Evolutionary conservation across 2,113 vertebrate genomes (phyloP).

Genomic region (Coptodon bakossiorum): DNA sequence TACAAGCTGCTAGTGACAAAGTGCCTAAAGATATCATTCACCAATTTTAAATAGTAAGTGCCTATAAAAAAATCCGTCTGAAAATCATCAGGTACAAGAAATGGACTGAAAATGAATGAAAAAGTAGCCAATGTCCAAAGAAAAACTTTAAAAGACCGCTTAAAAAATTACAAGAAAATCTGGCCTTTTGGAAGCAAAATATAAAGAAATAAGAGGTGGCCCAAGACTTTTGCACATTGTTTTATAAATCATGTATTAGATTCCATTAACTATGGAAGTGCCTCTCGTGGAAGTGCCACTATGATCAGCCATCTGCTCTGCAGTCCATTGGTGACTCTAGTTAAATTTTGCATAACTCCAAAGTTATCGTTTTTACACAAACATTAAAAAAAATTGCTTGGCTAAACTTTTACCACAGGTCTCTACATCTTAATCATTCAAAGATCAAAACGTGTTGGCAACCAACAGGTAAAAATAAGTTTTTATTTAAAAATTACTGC

Average conservation of each 20-base stretch:
- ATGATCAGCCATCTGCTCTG: not conserved
- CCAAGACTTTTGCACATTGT: not conserved
- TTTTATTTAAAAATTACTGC: not conserved
- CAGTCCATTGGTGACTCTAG: not conserved
- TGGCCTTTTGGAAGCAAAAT: not conserved
- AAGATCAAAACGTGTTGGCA: not conserved
- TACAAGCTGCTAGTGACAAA: not conserved
- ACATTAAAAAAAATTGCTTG: not conserved
- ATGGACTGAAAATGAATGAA: not conserved
- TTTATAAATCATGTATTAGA: not conserved
- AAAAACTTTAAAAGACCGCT: not conserved
- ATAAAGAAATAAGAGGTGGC: not conserved
- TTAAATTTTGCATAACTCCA: not conserved
- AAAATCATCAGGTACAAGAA: not conserved
- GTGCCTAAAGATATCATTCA: not conserved
- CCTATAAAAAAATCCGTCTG: not conserved
- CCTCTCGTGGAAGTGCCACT: fast-evolving
- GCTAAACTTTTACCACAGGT: not conserved
- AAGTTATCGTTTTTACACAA: fast-evolving
- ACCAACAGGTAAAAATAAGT: not conserved
- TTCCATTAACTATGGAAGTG: not conserved
- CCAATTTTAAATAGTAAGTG: not conserved
- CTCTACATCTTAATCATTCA: not conserved
- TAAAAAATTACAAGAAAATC: not conserved
- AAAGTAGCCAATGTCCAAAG: not conserved